Base-by-base conservation (phyloP, 2,797 vertebrate genomes). In the Hemitrygon akajei region DNA sequence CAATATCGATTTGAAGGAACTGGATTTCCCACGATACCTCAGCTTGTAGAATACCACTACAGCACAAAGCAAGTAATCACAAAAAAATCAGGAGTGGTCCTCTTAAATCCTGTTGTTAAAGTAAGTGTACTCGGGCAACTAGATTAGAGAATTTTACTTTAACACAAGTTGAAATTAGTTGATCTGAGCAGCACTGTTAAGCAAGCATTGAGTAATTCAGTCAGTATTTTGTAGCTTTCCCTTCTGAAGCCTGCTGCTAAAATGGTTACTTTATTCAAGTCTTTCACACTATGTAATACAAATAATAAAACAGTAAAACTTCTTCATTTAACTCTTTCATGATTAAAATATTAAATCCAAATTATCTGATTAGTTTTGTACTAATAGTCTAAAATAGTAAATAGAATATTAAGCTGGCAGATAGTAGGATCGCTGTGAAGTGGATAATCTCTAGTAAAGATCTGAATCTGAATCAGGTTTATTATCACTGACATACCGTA, bases 1-100 rank as follows among this genome's bases (percentile, higher is more conserved):
- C 97, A 98, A 94, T 99, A 99, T 96, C 97, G 98, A 58, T 99
- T 99, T 94, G 98, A 99, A 96, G 98, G 98, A 94, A 98, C 98
- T 7, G 98, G 98, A 0, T 99, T 99, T 96, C 95, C 97, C 94
- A 98, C 97, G 84, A 99, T 99, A 94, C 98, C 98, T 95, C 98
- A 99, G 95, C 97, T 99, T 93, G 99, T 99, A 94, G 98, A 99
- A 89, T 97, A 99, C 96, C 98, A 99, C 95, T 99, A 98, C 94
- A 97, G 97, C 94, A 97, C 98, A 94, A 99, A 99, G 94, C 98
- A 99, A 95, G 98, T 99, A 94, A 99, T 99, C 96, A 99, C 98
- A 82, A 99, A 99, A 96, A 99, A 99, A 96, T 99, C 98, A 0
- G 98, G 97, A 40, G 98, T 99, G 0, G 97, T 99, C 94, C 97